These are phyloP conservation scores for Anthopleura sola DNA, from an alignment of 64 coral and sea anemone species.

Conservation along the genomic window DNA sequence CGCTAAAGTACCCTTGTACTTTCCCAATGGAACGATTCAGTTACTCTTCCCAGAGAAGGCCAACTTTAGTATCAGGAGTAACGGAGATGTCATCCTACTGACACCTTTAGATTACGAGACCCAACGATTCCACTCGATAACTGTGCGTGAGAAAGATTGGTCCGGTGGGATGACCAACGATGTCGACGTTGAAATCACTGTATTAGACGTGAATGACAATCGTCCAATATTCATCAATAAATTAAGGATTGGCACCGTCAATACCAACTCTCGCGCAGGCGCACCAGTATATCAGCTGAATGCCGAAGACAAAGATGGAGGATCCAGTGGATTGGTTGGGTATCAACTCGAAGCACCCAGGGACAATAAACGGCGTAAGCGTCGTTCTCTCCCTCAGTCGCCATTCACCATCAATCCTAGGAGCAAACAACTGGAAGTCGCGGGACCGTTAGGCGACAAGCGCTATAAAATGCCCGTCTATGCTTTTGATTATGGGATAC, in stretches of 20 bases:
- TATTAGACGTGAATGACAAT: constrained; percentile 75
- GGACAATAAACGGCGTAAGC: not conserved
- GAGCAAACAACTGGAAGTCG: constrained; percentile 51
- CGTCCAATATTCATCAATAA: constrained; percentile 28
- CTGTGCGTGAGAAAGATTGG: constrained; percentile 55
- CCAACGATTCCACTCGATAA: constrained; percentile 46
- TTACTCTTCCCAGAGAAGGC: constrained; percentile 63
- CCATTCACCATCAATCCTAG: constrained; percentile 68
- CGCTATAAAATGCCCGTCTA: constrained; percentile 48
- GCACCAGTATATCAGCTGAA: constrained; percentile 58
- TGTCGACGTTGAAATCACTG: constrained; percentile 78
- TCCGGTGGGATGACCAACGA: constrained; percentile 28
- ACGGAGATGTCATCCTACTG: constrained; percentile 56
- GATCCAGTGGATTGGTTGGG: constrained; percentile 52
- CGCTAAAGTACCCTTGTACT: constrained; percentile 58
- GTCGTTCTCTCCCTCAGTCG: constrained; percentile 19
- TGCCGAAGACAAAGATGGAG: constrained; percentile 65
- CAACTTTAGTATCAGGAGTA: constrained; percentile 64
- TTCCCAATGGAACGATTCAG: constrained; percentile 63
- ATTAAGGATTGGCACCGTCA: constrained; percentile 39
- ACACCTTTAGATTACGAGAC: constrained; percentile 67
- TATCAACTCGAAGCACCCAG: constrained; percentile 46
- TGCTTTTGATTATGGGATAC: constrained; percentile 77
- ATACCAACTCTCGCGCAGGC: constrained; percentile 69
- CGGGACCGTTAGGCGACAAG: constrained; percentile 42